Base-by-base conservation (phyloP, 2,113 vertebrate species). In the Ondatra zibethicus region DNA sequence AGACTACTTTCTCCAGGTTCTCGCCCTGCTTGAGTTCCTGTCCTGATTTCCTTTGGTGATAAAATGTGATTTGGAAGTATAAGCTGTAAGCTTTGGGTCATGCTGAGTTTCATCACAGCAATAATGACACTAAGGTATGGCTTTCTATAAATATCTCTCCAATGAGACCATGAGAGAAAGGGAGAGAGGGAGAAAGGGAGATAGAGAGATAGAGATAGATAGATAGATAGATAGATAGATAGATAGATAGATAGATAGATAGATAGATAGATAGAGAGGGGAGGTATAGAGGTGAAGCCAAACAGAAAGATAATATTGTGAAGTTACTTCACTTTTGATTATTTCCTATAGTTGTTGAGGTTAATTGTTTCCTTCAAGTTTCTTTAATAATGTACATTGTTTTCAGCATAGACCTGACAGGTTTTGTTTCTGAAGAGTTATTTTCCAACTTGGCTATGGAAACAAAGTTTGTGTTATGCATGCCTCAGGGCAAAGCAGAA, bases 81-180 rank as follows among this genome's bases (percentile, higher is more conserved):
- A 25, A 58, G 52, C 21, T n/a, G 52, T 58, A 81, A 81, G 33
- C 33, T 81, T n/a, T 82, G 36, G 12, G 52, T 82, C 36, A 58
- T 25, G 11, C 36, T 81, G 52, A 58, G 23, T 58, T 58, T 27
- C 33, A 55, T 81, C 50, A 55, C 50, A 81, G 33, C 33, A 55
- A n/a, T 55, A 13, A 81, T 25, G 33, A 81, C 78, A 21, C 47
- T 39, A n/a, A 6, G 78, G 23, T 36, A 6, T 17, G 4, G 36
- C 6, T 87, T 95, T 73, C 33, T 84, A 94, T 21, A 93, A 75
- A 61, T 92, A 47, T 50, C 29, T 93, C 58, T 87, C 23, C 31
- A 52, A 12, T 42, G 21, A 58, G 58, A 58, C 19, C 21, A 58
- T 58, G 50, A 81, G 21, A 11, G 39, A 9, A 36, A 2, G 12